Evolutionary conservation across 2,113 vertebrate genomes (phyloP), one percentile per base, ranked within the genome.

Genomic region (Antechinus stuartii): DNA sequence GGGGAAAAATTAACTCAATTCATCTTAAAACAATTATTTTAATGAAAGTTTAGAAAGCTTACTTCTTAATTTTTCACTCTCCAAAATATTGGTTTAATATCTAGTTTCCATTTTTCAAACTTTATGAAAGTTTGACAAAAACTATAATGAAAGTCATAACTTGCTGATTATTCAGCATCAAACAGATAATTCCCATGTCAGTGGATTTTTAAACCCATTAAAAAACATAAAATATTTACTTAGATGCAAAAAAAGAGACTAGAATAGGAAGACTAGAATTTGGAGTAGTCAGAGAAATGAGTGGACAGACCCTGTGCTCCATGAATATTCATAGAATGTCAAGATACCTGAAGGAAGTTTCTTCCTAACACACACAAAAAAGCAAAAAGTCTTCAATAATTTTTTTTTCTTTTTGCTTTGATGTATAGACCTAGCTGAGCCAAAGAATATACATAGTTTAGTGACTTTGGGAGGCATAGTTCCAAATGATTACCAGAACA

Each of bases 221-320:
- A 91, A 95, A 94, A 91, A 89, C 61, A 89, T 92, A 93, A 50
- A 54, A 89, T 91, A 92, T 90, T 96, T 96, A 46, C 49, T 9
- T 35, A 96, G n/a, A 68, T 92, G 8, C 30, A 27, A 35, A 30
- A 56, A 54, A 91, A 55, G 46, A 27, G 25, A 2, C 46, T 46
- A 57, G 25, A 92, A 92, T 92, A 46, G 91, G 25, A 42, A 76
- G 35, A 25, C 91, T 56, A 54, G 91, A 47, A 91, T 95, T 95
- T 96, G 89, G 93, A 92, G 90, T 61, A 76, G 53, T 96, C 46
- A 55, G 94, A 97, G 47, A 96, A 42, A 76, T 76, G 1, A 42
- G 68, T 76, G 35, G 68, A 22, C 61, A 68, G 61, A 14, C 30
- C 61, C 68, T 7, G 35, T 42, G 68, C 35, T 42, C 35, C 35